phyloP scores from a whole-genome alignment of 2,113 vertebrate species.

The Melanotaenia duboulayi region DNA sequence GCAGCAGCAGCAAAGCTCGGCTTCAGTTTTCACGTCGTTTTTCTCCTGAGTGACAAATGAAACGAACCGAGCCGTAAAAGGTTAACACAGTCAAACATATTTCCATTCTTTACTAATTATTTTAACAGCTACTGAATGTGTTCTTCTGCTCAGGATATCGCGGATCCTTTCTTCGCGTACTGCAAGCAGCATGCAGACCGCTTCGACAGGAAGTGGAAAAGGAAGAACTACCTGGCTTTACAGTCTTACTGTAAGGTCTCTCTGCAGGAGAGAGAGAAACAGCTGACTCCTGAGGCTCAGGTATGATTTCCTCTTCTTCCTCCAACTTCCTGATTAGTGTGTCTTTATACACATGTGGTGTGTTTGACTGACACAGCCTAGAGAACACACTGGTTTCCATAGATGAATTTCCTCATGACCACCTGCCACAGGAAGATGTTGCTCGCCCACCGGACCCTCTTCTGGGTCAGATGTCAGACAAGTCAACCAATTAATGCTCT shows the following conservation, averaged over 20 bases:
- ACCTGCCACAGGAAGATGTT: too few relatives aligned
- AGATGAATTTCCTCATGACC: too few relatives aligned
- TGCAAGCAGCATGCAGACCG: slow-evolving; percentile 99
- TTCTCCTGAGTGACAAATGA: neutral
- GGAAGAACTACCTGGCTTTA: slow-evolving; percentile 99
- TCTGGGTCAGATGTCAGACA: too few relatives aligned
- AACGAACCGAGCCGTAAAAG: neutral
- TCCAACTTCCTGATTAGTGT: too few relatives aligned
- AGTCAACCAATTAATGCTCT: too few relatives aligned
- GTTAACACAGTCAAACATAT: neutral
- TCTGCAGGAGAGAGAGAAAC: slow-evolving; percentile 95
- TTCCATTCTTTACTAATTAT: neutral
- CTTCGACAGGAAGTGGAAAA: slow-evolving; percentile 99
- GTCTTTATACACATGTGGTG: too few relatives aligned
- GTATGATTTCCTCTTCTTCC: slow-evolving; percentile 66
- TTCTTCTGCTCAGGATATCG: slow-evolving; percentile 88
- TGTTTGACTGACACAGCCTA: too few relatives aligned
- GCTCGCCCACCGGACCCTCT: too few relatives aligned
- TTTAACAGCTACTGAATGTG: neutral
- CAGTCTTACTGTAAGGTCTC: slow-evolving; percentile 99
- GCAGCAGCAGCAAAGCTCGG: slow-evolving; percentile 5
- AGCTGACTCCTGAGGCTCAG: slow-evolving; percentile 95
- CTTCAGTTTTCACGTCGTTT: neutral
- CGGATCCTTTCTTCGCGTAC: slow-evolving; percentile 99
- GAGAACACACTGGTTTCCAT: too few relatives aligned